These are phyloP conservation scores for Pituophis catenifer DNA, from an alignment of 2,113 vertebrate genomes.

Conservation along the genomic window DNA sequence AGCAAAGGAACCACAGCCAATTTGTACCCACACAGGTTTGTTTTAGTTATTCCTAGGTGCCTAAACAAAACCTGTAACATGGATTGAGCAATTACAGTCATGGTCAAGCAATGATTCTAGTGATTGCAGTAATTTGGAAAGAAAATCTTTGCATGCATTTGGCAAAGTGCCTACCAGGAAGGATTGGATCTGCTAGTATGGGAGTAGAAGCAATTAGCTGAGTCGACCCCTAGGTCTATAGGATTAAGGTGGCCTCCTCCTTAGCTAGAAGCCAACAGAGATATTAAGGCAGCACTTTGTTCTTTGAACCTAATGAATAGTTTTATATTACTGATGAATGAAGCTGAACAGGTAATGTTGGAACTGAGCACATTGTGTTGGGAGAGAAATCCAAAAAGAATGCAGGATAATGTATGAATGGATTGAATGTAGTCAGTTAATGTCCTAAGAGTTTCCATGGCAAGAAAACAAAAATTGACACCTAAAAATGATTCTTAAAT, in stretches of 20 bases:
- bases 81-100: background rate
- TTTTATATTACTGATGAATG: background rate
- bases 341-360: background rate
- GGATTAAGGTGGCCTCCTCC: background rate
- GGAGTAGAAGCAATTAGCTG: too few species aligned
- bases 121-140: background rate
- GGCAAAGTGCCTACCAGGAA: background rate
- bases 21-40: background rate
- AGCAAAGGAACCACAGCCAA: background rate
- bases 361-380: background rate
- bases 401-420: background rate
- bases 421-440: background rate
- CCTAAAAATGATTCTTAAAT: background rate
- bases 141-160: background rate
- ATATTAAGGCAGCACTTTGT: background rate
- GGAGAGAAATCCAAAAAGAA: background rate
- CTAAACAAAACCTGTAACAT: background rate
- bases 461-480: background rate
- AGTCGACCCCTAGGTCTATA: background rate
- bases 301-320: constrained; percentile 10
- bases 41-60: background rate
- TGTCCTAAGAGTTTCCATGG: background rate
- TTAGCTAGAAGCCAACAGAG: background rate
- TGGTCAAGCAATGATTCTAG: background rate
- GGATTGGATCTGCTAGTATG: background rate